Percentiles rank a stretch among this genome's conserved stretches.
phyloP scores from a whole-genome alignment of 2,888 invertebrate species.

The Hemaris fuciformis region DNA sequence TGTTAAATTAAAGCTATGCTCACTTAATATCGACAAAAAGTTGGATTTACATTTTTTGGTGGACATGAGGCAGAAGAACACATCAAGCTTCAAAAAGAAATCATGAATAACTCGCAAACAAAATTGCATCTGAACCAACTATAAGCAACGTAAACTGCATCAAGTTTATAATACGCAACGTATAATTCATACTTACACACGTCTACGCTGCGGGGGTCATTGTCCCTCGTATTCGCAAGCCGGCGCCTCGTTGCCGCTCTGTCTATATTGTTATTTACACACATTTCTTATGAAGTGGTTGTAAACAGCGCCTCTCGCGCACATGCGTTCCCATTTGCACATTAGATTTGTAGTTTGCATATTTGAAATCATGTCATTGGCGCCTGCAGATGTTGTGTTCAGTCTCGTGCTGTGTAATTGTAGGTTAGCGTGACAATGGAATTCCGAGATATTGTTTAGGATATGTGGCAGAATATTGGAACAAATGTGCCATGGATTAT shows the following conservation, averaged over 20 bases:
- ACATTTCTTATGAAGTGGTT: slow-evolving; percentile 58
- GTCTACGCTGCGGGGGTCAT: neutral
- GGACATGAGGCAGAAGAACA: no score
- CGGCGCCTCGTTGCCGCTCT: slow-evolving; percentile 9
- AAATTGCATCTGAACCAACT: neutral
- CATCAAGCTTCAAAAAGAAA: neutral
- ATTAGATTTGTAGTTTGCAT: slow-evolving; percentile 50
- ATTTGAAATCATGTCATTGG: slow-evolving; percentile 24
- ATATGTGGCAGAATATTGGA: neutral
- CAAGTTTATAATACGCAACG: neutral
- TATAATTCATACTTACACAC: neutral
- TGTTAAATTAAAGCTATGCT: no score
- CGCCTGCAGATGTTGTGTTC: neutral
- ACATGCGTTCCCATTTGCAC: slow-evolving; percentile 43
- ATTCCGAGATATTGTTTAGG: neutral
- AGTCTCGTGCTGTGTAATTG: neutral
- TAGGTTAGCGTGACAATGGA: neutral
- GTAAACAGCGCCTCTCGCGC: slow-evolving; percentile 55
- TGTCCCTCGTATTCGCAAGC: slow-evolving; percentile 14
- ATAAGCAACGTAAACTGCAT: neutral
- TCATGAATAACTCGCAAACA: neutral
- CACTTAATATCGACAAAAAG: no score
- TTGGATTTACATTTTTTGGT: no score
- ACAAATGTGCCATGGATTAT: no score
- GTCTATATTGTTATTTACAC: slow-evolving; percentile 59